phyloP scores from a whole-genome alignment of 2,113 vertebrate species.

The Cottus gobio region DNA sequence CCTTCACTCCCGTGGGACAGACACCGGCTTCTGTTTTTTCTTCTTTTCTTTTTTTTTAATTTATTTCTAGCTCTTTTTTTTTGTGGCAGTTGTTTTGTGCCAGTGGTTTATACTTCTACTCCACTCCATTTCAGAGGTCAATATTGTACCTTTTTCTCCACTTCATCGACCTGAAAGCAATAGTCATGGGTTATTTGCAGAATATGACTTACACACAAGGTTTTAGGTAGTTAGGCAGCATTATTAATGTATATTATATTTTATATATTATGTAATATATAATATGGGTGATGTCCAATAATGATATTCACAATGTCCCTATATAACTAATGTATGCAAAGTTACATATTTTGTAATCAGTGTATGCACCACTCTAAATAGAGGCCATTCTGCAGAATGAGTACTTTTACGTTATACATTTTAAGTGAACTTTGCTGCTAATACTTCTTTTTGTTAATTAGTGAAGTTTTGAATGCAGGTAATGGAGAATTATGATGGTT shows the following conservation, averaged over 20 bases:
- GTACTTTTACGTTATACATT: neutral
- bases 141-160: neutral
- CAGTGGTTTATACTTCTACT: neutral
- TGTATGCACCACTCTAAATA: neutral
- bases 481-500: neutral
- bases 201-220: neutral
- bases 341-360: neutral
- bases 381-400: neutral
- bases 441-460: neutral
- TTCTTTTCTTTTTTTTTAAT: conserved; percentile 10
- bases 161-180: neutral
- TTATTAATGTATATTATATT: no score
- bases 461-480: neutral
- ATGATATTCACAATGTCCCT: neutral
- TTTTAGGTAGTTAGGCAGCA: neutral
- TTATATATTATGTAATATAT: no score
- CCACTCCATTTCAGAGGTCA: neutral
- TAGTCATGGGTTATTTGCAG: neutral
- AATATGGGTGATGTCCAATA: neutral
- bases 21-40: conserved; percentile 43
- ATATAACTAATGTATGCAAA: neutral
- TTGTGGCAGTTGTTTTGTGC: conserved; percentile 26
- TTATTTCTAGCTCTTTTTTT: conserved; percentile 15
- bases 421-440: neutral
- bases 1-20: conserved; percentile 30